Evolutionary conservation across 2,113 vertebrate genomes (phyloP).

Genomic region (Nycticebus coucang): DNA sequence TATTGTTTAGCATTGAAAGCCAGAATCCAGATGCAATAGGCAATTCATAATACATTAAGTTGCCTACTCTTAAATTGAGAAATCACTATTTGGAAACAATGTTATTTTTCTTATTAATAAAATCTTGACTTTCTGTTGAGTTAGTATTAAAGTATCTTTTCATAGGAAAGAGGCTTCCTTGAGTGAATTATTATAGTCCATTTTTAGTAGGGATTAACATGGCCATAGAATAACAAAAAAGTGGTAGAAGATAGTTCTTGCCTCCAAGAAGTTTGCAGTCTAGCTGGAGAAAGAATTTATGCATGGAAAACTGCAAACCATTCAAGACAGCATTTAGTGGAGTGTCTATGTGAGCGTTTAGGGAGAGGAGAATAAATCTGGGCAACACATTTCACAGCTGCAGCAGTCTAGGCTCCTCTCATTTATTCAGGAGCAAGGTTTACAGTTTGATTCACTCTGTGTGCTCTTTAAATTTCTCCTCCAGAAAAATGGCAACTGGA

Average conservation of each 20-base stretch:
- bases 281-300: background rate
- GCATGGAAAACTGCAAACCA: background rate
- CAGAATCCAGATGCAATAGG: background rate
- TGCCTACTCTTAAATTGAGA: background rate
- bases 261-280: background rate
- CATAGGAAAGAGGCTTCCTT: background rate
- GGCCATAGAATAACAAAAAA: background rate
- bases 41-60: background rate
- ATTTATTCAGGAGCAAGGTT: background rate
- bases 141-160: background rate
- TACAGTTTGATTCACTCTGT: background rate
- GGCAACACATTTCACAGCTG: background rate
- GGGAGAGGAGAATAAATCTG: background rate
- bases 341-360: background rate
- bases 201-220: background rate
- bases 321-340: constrained; percentile 19
- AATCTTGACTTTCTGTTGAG: background rate
- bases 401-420: background rate
- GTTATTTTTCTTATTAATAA: constrained; percentile 37
- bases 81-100: background rate
- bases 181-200: background rate
- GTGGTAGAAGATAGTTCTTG: background rate
- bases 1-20: background rate
- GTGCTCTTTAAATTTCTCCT: background rate
- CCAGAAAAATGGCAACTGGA: background rate